phyloP scores from a whole-genome alignment of 2,888 invertebrate species.

The Limnephilus marmoratus region DNA sequence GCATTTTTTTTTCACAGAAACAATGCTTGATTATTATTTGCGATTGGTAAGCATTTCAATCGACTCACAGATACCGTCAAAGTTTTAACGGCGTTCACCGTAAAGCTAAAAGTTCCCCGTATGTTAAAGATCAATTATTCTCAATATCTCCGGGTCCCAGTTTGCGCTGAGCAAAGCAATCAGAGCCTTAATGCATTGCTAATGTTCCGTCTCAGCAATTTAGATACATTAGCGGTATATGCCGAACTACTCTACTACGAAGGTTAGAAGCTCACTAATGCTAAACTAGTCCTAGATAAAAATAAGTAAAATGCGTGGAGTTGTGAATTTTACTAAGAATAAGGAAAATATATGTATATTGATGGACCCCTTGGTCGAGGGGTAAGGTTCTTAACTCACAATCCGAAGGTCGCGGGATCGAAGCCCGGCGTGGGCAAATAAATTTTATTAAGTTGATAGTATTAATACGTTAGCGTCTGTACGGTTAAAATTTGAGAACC shows the following conservation, averaged over 20 bases:
- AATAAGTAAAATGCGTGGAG: background rate
- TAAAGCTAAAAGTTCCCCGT: slow-evolving; percentile 26
- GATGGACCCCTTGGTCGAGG: too few species aligned
- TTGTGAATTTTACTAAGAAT: too few species aligned
- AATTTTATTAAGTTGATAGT: too few species aligned
- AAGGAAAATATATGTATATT: too few species aligned
- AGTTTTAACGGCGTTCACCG: background rate
- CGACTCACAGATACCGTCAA: background rate
- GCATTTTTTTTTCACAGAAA: background rate
- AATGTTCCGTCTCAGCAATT: slow-evolving; percentile 58
- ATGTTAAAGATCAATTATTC: slow-evolving; percentile 43
- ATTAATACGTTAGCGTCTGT: too few species aligned
- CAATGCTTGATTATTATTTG: background rate
- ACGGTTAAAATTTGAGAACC: too few species aligned
- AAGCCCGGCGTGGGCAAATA: too few species aligned
- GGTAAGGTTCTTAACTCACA: too few species aligned
- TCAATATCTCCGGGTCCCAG: slow-evolving; percentile 54
- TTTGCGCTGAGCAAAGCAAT: slow-evolving; percentile 58
- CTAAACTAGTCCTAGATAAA: background rate
- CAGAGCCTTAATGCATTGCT: slow-evolving; percentile 65
- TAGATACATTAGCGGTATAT: background rate
- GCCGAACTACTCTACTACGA: background rate
- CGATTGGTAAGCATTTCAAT: background rate
- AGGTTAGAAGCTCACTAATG: background rate
- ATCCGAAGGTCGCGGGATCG: too few species aligned